Evolutionary conservation across 2,888 invertebrate genomes (phyloP), one percentile per base, ranked within the genome.

Genomic region (Papilio gigon): DNA sequence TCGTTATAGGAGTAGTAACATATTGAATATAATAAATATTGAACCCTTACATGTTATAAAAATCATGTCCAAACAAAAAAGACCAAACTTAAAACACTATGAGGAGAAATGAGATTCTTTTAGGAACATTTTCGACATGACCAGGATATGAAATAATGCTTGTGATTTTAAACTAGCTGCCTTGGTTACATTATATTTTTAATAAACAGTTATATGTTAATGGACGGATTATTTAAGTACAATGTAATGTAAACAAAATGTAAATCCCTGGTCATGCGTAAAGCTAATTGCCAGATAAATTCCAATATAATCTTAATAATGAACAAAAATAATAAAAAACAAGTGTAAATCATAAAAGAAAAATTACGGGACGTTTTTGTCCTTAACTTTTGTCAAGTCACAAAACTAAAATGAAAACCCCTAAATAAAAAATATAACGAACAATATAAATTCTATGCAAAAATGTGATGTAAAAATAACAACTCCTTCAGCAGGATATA

Each of bases 281-380:
- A 63, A 58, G 33, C 59, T 37, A 65, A 65, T 60, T 68, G 68
- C 42, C 68, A 60, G 47, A 22, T 44, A 25, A 59, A 44, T 27
- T 56, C 53, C 33, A 56, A 60, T 35, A 60, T 53, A 47, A 53
- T 12, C 1, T 53, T 56, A 62, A 68, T 35, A 30, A 33, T 27
- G 35, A 65, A 69, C 58, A 65, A 22, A 60, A 68, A 53, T 59
- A 53, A 67, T 67, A 68, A 71, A 69, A 68, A 62, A 64, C 12
- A 50, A 59, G n/a, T 60, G 22, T 42, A 59, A 47, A 25, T 22
- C 11, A 40, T 74, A 78, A 75, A 75, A 75, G 73, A 71, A 75
- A 71, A 74, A 76, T 82, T 80, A 83, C 79, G 81, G 80, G 76
- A 84, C 86, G 90, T 89, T 89, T 89, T 89, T 87, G 87, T 80